Base-by-base conservation (phyloP, 2,797 vertebrate genomes). In the Schizothorax lantsangensis region DNA sequence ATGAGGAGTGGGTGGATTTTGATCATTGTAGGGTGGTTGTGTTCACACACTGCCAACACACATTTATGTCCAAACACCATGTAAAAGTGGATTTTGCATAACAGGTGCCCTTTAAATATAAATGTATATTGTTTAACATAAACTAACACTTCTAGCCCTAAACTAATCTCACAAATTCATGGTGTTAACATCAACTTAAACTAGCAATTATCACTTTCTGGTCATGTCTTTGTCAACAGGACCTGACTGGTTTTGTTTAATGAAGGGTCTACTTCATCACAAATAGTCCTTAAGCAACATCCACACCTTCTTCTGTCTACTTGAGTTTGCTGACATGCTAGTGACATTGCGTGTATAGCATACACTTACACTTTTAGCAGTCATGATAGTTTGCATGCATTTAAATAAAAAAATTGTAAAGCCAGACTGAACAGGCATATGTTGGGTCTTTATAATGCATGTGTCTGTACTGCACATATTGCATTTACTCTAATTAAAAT, bases 261-360 rank as follows among this genome's bases (percentile, higher is more conserved):
- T 40, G 74, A 75, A 75, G 72, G n/a, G 33, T 30, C 33, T 21
- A 26, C 68, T 82, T 73, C 33, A 88, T 83, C 26, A 71, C 49
- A 40, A 49, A 71, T 64, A 85, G 33, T 59, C 52, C 69, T 78
- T 23, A 64, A 87, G 77, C 36, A 52, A 83, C 52, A 74, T 89
- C 52, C 62, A 84, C 82, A 69, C 68, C 71, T 86, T 26, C 6
- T 83, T 43, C 26, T 88, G 57, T 47, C 71, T 1, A 75, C 77
- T 86, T 79, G n/a, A 47, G 4, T 66, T 79, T 80, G 21, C 52
- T 87, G 64, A 86, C 84, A 86, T 54, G 12, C 30, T 40, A 26
- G 54, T 83, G 68, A 88, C 43, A 83, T 79, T 74, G 71, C 30
- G n/a, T 26, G 59, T 62, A 57, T 43, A n/a, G 43, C 21, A 62